phyloP scores from a whole-genome alignment of 2,113 vertebrate species.

The Antennarius striatus region DNA sequence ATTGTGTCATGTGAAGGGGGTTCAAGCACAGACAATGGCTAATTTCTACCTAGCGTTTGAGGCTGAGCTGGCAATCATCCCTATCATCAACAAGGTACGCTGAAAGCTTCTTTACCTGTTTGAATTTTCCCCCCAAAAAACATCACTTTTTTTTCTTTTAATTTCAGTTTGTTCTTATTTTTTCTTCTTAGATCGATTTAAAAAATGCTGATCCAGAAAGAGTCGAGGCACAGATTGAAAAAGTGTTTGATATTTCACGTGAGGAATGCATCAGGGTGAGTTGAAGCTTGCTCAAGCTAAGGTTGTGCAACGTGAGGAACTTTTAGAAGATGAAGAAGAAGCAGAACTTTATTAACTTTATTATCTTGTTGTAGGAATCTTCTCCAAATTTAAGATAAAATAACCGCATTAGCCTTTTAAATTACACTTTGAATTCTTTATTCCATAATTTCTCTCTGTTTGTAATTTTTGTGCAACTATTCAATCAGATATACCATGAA shows the following conservation, averaged over 20 bases:
- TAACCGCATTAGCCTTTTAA: too few species aligned
- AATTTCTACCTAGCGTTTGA: slow-evolving; percentile 99
- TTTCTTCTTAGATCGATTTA: slow-evolving; percentile 88
- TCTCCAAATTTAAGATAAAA: too few species aligned
- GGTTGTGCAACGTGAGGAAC: too few species aligned
- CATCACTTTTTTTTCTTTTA: background rate
- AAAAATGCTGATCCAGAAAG: slow-evolving; percentile 93
- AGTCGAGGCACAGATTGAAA: slow-evolving; percentile 94
- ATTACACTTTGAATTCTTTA: too few species aligned
- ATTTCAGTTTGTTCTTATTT: background rate
- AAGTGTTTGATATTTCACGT: slow-evolving; percentile 91
- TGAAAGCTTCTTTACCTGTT: background rate
- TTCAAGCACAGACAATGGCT: slow-evolving; percentile 97
- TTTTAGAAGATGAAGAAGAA: too few species aligned
- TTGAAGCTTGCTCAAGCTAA: background rate
- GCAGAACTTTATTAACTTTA: too few species aligned
- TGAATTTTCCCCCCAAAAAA: background rate
- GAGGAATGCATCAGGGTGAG: slow-evolving; percentile 90
- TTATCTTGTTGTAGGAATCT: too few species aligned
- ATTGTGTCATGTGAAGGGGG: slow-evolving; percentile 80
- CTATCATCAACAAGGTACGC: slow-evolving; percentile 96
- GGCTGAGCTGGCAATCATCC: slow-evolving; percentile 91
- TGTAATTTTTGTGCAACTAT: too few species aligned
- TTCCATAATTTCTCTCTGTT: too few species aligned
- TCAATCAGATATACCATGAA: too few species aligned